Evolutionary conservation across 2,113 vertebrate genomes (phyloP).

Genomic region (Pimephales promelas): DNA sequence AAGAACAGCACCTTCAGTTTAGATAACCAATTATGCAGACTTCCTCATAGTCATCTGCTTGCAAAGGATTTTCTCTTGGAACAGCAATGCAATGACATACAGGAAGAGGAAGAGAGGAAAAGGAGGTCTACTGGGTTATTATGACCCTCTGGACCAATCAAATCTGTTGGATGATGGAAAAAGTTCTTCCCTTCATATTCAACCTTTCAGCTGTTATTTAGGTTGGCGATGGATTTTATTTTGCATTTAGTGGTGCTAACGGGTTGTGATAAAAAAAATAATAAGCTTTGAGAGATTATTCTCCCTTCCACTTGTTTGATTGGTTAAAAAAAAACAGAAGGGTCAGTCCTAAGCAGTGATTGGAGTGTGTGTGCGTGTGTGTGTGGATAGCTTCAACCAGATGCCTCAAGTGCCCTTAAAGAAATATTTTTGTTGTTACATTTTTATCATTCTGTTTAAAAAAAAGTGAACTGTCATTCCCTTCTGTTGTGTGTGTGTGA

Average conservation of each 20-base stretch:
- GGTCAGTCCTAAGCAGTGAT: not conserved
- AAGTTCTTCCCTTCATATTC: not conserved
- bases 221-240: not conserved
- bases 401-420: not conserved
- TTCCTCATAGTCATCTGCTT: not conserved
- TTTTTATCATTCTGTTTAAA: not conserved
- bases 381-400: not conserved
- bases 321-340: not conserved
- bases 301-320: not conserved
- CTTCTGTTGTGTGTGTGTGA: slow-evolving; percentile 24
- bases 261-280: not conserved
- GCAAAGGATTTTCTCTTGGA: not conserved
- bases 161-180: not conserved
- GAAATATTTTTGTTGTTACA: not conserved
- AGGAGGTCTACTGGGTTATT: not conserved
- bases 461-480: not conserved
- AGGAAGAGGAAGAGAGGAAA: not conserved
- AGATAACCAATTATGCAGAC: not conserved
- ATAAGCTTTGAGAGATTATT: slow-evolving; percentile 31
- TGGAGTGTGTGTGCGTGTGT: not conserved
- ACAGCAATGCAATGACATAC: not conserved
- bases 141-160: not conserved
- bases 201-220: slow-evolving; percentile 3
- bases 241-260: slow-evolving; percentile 40
- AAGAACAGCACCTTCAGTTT: not conserved